phyloP scores from a whole-genome alignment of 1,140 invertebrate species.

The Coelopa frigida region DNA sequence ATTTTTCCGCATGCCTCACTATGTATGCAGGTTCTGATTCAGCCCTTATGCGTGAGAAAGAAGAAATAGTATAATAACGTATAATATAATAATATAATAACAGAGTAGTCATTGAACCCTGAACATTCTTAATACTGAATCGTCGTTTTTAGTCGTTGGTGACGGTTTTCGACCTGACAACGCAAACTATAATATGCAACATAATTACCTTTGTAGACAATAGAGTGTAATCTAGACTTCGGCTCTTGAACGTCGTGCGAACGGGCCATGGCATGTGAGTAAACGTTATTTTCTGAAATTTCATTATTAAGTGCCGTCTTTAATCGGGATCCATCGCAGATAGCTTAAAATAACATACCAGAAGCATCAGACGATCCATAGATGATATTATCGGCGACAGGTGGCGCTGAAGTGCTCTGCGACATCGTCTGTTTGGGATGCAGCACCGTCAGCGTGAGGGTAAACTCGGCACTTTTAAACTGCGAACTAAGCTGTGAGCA shows the following conservation, averaged over 20 bases:
- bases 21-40: too few species aligned
- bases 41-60: too few species aligned
- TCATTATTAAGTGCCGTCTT: too few species aligned
- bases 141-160: too few species aligned
- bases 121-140: too few species aligned
- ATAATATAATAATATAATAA: too few species aligned
- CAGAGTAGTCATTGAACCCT: too few species aligned
- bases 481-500: slow-evolving; percentile 89
- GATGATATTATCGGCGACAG: slow-evolving; percentile 8
- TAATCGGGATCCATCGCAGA: too few species aligned
- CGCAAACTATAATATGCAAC: background rate
- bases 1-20: too few species aligned
- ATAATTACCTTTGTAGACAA: slow-evolving; percentile 30
- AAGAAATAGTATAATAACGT: too few species aligned
- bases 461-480: slow-evolving; percentile 90
- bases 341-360: background rate
- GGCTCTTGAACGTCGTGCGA: slow-evolving; percentile 39
- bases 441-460: slow-evolving; percentile 65
- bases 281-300: slow-evolving; percentile 32
- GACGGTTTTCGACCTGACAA: background rate
- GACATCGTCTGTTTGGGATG: slow-evolving; percentile 66
- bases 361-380: background rate
- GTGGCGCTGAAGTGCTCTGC: slow-evolving; percentile 3
- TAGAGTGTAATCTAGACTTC: slow-evolving; percentile 30
- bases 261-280: slow-evolving; percentile 38